These are phyloP conservation scores for Ploceus nigricollis DNA, from an alignment of 2,113 vertebrate species.

Conservation along the genomic window DNA sequence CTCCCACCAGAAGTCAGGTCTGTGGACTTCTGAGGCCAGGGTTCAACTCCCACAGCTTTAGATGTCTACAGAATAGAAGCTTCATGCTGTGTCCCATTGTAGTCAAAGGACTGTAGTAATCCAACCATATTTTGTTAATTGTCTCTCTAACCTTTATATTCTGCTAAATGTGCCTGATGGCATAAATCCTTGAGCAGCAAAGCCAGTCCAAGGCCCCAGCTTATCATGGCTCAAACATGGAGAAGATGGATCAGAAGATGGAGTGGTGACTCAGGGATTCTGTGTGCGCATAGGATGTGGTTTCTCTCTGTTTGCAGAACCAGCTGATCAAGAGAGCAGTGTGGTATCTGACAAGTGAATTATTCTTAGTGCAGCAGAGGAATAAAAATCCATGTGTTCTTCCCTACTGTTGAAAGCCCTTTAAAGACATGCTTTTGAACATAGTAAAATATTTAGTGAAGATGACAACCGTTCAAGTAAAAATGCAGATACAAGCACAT, in stretches of 20 bases:
- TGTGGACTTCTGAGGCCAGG: neutral
- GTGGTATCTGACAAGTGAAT: neutral
- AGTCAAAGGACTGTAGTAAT: neutral
- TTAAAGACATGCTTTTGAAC: slow-evolving; percentile 8
- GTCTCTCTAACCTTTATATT: neutral
- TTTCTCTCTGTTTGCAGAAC: slow-evolving; percentile 6
- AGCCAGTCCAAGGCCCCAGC: neutral
- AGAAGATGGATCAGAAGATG: neutral
- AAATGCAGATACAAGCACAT: neutral
- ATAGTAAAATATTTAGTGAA: neutral
- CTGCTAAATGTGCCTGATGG: neutral
- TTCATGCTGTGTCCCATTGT: neutral
- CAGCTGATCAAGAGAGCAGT: neutral
- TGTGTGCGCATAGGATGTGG: neutral
- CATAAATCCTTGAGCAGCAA: neutral
- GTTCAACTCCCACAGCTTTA: neutral
- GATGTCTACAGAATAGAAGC: neutral
- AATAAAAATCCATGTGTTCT: neutral
- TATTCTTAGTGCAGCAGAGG: neutral
- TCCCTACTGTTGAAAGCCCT: neutral
- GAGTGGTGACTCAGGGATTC: slow-evolving; percentile 40
- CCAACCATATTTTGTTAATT: neutral
- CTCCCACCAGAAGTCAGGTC: neutral
- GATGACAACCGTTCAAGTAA: neutral
- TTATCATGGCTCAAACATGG: neutral